Percentiles rank a stretch among this genome's conserved stretches.
These are phyloP conservation scores for Lissocephala sabroskyi DNA, from an alignment of 2,888 invertebrate genomes.

Conservation along the genomic window DNA sequence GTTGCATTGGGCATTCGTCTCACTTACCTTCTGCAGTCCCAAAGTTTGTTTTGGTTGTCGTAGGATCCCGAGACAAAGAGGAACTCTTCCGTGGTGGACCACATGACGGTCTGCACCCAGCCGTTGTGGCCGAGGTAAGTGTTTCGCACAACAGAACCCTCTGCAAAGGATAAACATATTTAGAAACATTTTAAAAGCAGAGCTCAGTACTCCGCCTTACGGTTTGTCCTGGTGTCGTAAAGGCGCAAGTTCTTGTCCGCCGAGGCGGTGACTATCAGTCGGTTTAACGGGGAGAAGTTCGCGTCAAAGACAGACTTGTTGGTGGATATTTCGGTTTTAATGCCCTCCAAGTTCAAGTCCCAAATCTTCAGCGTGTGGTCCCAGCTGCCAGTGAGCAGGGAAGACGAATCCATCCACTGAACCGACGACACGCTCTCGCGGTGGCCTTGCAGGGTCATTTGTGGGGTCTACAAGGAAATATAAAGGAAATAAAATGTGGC, in stretches of 20 bases:
- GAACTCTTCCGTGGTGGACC: constrained; percentile 88
- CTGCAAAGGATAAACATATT: constrained; percentile 73
- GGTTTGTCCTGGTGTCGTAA: constrained; percentile 91
- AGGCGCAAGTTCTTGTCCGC: constrained; percentile 92
- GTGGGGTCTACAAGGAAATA: constrained; percentile 77
- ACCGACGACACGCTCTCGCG: constrained; percentile 90
- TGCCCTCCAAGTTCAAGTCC: constrained; percentile 90
- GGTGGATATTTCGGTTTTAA: constrained; percentile 87
- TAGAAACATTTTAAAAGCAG: neutral
- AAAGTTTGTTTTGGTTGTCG: constrained; percentile 92
- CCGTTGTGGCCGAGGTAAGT: constrained; percentile 88
- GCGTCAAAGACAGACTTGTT: constrained; percentile 93
- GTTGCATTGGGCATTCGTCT: constrained; percentile 31
- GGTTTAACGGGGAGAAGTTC: constrained; percentile 85
- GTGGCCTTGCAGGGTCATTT: constrained; percentile 92
- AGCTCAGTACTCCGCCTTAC: constrained; percentile 71
- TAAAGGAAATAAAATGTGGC: constrained; percentile 3
- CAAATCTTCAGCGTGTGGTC: constrained; percentile 96
- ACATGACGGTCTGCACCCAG: constrained; percentile 93
- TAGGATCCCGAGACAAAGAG: constrained; percentile 94
- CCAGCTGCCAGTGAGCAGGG: constrained; percentile 91
- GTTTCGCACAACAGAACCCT: constrained; percentile 88
- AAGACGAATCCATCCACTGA: constrained; percentile 86
- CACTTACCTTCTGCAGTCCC: constrained; percentile 91
- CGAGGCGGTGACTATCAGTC: constrained; percentile 86